These are phyloP conservation scores for Biston stratarius DNA, from an alignment of 2,888 invertebrate species.

Conservation along the genomic window DNA sequence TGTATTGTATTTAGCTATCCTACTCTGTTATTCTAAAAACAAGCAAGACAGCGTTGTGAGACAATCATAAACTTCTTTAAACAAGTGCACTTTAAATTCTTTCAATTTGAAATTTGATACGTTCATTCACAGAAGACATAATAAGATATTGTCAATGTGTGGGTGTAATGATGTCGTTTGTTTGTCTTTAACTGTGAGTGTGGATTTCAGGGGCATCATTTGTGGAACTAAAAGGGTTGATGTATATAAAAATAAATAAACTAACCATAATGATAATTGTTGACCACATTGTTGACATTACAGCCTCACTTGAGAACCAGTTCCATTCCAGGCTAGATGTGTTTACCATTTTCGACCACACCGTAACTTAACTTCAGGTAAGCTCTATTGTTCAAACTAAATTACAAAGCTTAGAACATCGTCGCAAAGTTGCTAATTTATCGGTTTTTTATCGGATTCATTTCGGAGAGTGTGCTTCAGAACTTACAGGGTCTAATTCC, in stretches of 20 bases:
- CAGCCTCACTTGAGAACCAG: too few relatives aligned
- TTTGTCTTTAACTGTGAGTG: conserved; percentile 9
- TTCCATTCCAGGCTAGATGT: too few relatives aligned
- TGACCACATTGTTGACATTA: neutral
- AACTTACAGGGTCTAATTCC: too few relatives aligned
- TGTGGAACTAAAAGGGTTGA: conserved; percentile 5
- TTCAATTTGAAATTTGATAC: conserved; percentile 26
- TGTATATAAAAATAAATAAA: conserved; percentile 4
- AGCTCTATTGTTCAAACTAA: too few relatives aligned
- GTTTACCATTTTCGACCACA: too few relatives aligned
- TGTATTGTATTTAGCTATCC: conserved; percentile 3
- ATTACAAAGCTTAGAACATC: too few relatives aligned
- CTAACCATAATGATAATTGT: conserved; percentile 1
- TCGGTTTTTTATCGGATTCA: too few relatives aligned
- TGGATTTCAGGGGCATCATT: conserved; percentile 16
- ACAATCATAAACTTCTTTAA: neutral
- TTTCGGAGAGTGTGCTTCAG: too few relatives aligned
- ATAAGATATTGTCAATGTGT: conserved; percentile 16
- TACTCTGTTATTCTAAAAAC: conserved; percentile 11
- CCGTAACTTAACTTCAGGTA: too few relatives aligned
- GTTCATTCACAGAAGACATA: conserved; percentile 13
- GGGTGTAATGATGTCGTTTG: conserved; percentile 14
- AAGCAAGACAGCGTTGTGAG: conserved; percentile 5
- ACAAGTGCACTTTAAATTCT: conserved; percentile 24
- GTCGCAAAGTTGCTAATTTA: too few relatives aligned